phyloP scores from a whole-genome alignment of 2,113 vertebrate genomes.

The Nibea coibor region DNA sequence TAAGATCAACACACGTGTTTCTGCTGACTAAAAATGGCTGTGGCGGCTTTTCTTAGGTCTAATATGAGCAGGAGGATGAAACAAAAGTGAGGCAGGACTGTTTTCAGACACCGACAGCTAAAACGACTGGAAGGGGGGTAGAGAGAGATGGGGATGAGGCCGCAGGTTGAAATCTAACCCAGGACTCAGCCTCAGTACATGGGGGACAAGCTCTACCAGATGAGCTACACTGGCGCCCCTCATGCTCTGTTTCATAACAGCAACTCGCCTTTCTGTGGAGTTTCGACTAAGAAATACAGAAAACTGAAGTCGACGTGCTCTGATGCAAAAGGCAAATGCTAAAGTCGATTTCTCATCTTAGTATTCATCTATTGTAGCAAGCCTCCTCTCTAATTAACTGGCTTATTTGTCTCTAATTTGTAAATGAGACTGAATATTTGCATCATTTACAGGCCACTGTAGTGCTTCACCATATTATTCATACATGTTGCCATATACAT shows the following conservation, averaged over 20 bases:
- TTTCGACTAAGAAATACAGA: not conserved
- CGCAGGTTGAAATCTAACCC: too few relatives aligned
- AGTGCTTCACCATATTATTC: not conserved
- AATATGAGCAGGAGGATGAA: too few relatives aligned
- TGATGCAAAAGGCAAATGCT: not conserved
- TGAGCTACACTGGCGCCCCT: too few relatives aligned
- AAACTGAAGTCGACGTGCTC: not conserved
- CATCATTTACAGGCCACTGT: not conserved
- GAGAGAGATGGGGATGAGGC: too few relatives aligned
- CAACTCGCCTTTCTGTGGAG: not conserved
- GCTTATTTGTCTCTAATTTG: not conserved
- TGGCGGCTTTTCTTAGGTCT: too few relatives aligned
- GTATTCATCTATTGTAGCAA: not conserved
- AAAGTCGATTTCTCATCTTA: not conserved
- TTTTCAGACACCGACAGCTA: too few relatives aligned
- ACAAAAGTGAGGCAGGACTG: too few relatives aligned
- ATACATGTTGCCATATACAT: not conserved
- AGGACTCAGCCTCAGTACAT: too few relatives aligned
- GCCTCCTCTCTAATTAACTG: not conserved
- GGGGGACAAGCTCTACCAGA: too few relatives aligned
- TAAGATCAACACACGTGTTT: not conserved
- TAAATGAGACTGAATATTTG: not conserved
- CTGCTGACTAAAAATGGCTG: too few relatives aligned
- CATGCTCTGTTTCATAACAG: not conserved
- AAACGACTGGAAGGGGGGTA: too few relatives aligned